A percentile compares a stretch with the other conserved stretches of the same genome.
These are phyloP conservation scores for Holacanthus passer DNA, from an alignment of 2,113 vertebrate species.

Conservation along the genomic window DNA sequence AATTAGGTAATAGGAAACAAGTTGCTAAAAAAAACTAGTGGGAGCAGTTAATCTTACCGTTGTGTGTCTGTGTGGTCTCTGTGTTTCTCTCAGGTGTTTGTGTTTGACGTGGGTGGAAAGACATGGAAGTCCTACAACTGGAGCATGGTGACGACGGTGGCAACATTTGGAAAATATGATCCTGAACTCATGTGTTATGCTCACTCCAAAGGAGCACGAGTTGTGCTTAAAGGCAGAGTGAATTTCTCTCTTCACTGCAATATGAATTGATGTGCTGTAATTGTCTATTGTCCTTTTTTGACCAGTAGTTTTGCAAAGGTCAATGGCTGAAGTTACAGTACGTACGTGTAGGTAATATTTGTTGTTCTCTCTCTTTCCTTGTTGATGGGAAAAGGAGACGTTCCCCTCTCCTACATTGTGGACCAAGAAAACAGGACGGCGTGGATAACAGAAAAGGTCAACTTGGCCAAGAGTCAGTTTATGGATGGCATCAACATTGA, in stretches of 20 bases:
- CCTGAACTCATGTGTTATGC: constrained; percentile 93
- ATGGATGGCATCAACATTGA: constrained; percentile 99
- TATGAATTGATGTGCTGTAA: neutral
- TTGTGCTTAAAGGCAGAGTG: constrained; percentile 92
- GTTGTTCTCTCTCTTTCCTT: neutral
- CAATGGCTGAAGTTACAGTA: neutral
- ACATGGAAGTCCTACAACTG: constrained; percentile 94
- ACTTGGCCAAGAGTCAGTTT: constrained; percentile 90
- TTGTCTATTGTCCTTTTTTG: neutral
- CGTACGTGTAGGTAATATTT: too few species aligned
- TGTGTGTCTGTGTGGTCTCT: neutral
- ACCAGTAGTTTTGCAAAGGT: neutral
- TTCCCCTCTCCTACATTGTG: constrained; percentile 85
- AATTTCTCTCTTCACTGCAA: too few species aligned
- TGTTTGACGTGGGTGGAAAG: constrained; percentile 91
- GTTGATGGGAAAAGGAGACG: constrained; percentile 85
- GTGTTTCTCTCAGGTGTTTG: constrained; percentile 86
- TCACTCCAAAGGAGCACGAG: constrained; percentile 89
- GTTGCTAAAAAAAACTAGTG: neutral
- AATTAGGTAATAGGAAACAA: too few species aligned
- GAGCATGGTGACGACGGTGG: constrained; percentile 93
- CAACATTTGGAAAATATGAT: constrained; percentile 91
- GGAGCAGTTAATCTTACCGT: neutral
- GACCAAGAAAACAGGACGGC: constrained; percentile 87
- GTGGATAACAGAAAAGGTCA: constrained; percentile 90